Evolutionary conservation across 2,797 vertebrate genomes (phyloP), one percentile per base, ranked within the genome.

Genomic region (Emys orbicularis): DNA sequence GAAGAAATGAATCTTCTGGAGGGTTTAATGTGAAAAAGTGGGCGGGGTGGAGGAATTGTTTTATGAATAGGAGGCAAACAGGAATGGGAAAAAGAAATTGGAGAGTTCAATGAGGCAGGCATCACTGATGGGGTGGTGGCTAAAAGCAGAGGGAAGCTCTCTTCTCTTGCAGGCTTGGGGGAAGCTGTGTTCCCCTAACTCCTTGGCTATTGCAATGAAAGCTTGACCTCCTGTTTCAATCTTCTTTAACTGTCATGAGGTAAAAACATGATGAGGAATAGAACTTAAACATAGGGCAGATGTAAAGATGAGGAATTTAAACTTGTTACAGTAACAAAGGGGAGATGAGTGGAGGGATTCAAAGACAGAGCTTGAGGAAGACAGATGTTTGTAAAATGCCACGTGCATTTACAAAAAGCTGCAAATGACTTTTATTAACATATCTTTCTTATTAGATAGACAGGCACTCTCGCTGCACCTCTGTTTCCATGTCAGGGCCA

Each of bases 1-100:
- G 57, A 59, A 87, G 79, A 92, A 95, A 87, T 80, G 65, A 2
- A 5, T 79, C 90, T 49, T 74, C 84, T 79, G 81, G 83, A 95
- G 79, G 76, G 37, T 59, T 89, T 89, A 93, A 74, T 92, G 59
- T 5, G 57, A 81, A 84, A 10, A 84, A 95, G 6, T 27, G 29
- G 41, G 18, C 5, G 34, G 16, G 15, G 59, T 31, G 59, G 59
- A 31, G 61, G 34, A n/a, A n/a, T 68, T n/a, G 15, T 68, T 68
- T 68, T 37, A 10, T 68, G 34, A 68, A 68, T n/a, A 44, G 41
- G 23, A 76, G 25, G 68, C n/a, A 41, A 37, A 72, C 9, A 23
- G 9, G 65, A 41, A 23, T 72, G 65, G n/a, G 41, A 76, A 76
- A 76, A 76, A 12, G 41, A 44, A 76, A 47, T 37, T 6, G 41